Evolutionary conservation across 2,797 vertebrate genomes (phyloP).

Genomic region (Mus spretus): DNA sequence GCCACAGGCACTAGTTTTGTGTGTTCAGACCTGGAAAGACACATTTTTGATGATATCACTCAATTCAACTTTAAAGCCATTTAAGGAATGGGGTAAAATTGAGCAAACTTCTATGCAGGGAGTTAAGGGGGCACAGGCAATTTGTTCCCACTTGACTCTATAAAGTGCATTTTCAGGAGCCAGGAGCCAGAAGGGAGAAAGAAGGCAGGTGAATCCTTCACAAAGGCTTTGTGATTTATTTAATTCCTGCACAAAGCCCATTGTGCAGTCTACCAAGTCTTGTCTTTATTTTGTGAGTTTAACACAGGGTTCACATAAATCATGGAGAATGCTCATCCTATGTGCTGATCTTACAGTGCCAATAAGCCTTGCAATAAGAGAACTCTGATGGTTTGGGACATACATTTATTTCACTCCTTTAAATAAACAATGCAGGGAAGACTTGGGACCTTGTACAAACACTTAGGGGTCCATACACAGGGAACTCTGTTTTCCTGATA

Average conservation of each 20-base stretch:
- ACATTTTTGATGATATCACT: accelerated
- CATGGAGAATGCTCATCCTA: background rate
- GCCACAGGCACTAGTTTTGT: accelerated
- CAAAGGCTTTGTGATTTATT: conserved; percentile 69
- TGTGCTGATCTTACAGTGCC: conserved; percentile 62
- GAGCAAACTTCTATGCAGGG: background rate
- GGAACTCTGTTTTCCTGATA: background rate
- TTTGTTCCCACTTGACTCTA: background rate
- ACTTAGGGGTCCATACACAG: background rate
- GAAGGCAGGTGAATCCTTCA: conserved; percentile 32
- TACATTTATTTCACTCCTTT: conserved; percentile 8
- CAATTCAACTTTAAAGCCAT: background rate
- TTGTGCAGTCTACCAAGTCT: conserved; percentile 65
- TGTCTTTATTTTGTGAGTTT: conserved; percentile 55
- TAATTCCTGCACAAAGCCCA: conserved; percentile 71
- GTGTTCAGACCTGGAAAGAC: background rate
- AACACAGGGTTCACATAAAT: conserved; percentile 66
- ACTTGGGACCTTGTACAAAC: background rate
- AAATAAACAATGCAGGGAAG: conserved; percentile 13
- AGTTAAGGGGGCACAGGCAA: background rate
- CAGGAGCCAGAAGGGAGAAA: no score
- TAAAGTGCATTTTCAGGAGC: background rate
- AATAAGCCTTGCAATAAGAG: background rate
- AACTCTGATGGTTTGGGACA: conserved; percentile 71
- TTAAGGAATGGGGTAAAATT: background rate